Base-by-base conservation (phyloP, 2,888 invertebrate species). In the Sylvicola cinctus region DNA sequence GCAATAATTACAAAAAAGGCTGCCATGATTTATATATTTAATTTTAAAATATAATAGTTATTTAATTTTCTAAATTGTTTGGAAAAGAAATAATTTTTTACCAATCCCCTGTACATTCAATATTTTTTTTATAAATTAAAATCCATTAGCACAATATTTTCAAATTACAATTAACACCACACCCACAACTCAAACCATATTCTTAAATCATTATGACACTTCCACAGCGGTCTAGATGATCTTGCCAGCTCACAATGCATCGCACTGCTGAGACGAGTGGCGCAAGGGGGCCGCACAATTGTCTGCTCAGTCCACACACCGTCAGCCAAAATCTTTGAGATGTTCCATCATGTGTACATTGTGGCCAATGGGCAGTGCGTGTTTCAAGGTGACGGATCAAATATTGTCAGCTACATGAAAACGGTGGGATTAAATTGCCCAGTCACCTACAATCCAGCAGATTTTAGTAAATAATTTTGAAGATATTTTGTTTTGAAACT, bases 261-360 rank as follows among this genome's bases (percentile, higher is more conserved):
- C 13, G 67, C 75, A 0, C 61, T 93, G 13, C 61, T 93, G n/a
- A 81, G 80, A 50, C 66, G 74, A 16, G 66, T 93, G 32, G 87
- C 91, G 0, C 64, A 74, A 38, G 76, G 76, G 0, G 93, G 93
- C 0, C 65, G 93, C 20, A 93, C 91, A 0, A 79, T 95, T 5
- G 70, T 95, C 36, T 93, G 91, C 49, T 91, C 91, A 0, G 73
- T 95, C 33, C 95, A 95, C 58, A 91, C 93, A n/a, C 95, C 95
- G 0, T 90, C 88, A 40, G 91, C 93, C 1, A 75, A 77, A 43
- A 63, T 91, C 33, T 93, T 95, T 54, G 72, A 83, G 11, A 78
- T 80, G 62, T 88, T 95, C 52, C 88, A 84, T 57, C 77, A 90
- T 50, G 73, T 91, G 3, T 93, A 90, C 49, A 72, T 93, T 36